Evolutionary conservation across 2,797 vertebrate species (phyloP), one percentile per base, ranked within the genome.

Genomic region (Lacerta viridis): DNA sequence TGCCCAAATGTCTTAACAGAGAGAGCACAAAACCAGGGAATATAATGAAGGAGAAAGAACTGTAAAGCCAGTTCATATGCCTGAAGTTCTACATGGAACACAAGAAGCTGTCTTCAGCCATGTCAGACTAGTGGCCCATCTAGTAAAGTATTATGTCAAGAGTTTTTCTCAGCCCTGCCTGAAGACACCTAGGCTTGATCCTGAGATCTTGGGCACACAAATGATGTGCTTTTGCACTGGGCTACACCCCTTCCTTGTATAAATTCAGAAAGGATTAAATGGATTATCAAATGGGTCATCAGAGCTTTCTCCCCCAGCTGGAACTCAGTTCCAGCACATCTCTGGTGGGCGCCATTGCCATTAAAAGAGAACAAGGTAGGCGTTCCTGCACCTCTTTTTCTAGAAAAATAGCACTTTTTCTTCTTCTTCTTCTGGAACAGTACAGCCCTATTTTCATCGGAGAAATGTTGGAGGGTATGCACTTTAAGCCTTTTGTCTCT

Each of bases 21-120:
- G 78, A 66, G 20, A 84, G 46, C 39, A 33, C 72, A 71, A 82
- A 90, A 80, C 36, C 18, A 55, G 23, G 66, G 18, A 82, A 64
- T 71, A 27, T 29, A 20, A 80, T 80, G 55, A 80, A 79, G 69
- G 36, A 85, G 27, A 88, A 93, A 89, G 43, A 5, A 86, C 6
- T 71, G 43, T 50, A 43, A 15, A 36, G 18, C 7, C 84, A 80
- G 61, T 75, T 83, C 84, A 29, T 23, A 55, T 68, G 15, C 27
- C 0, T 7, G 79, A 86, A 64, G 43, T 83, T 84, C n/a, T 50
- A 69, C 50, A 36, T 20, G 46, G 20, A 33, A 5, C 41, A 84
- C 13, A 84, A 15, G 9, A 75, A 74, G 33, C 23, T 61, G 43
- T 3, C 33, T 84, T 55, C 55, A 74, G 27, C 36, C 13, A 75